Conservation (phyloP, 2,888 invertebrate species). For the Scaptomyza reducta region DNA sequence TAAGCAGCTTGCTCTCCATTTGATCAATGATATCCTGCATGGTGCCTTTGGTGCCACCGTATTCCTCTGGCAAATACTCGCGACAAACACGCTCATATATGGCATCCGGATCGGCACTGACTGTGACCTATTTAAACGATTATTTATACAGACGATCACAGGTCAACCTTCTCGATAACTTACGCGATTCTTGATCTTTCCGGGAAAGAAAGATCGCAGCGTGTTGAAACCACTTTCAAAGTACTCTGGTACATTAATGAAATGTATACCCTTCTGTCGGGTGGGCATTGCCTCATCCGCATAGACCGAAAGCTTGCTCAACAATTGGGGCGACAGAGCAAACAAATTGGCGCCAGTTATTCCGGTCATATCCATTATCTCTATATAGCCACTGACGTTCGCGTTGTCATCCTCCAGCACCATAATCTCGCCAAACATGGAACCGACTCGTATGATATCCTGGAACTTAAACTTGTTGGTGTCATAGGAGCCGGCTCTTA, state of each 20-base stretch:
- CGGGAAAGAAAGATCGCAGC: constrained; percentile 87
- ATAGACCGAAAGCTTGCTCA: constrained; percentile 87
- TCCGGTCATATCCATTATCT: constrained; percentile 86
- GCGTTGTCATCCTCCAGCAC: constrained; percentile 88
- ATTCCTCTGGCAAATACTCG: constrained; percentile 87
- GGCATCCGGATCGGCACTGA: constrained; percentile 86
- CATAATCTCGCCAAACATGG: constrained; percentile 87
- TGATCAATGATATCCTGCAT: constrained; percentile 80
- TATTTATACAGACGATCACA: background rate
- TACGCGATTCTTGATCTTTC: constrained; percentile 87
- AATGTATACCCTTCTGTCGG: constrained; percentile 87
- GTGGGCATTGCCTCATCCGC: constrained; percentile 87
- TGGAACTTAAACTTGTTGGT: constrained; percentile 85
- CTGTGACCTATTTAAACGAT: constrained; percentile 84
- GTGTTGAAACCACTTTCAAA: constrained; percentile 87
- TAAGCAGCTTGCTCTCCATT: constrained; percentile 79
- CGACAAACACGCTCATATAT: constrained; percentile 87
- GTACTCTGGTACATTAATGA: constrained; percentile 86
- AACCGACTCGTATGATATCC: constrained; percentile 86
- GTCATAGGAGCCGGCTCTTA: constrained; percentile 85
- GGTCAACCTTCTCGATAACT: constrained; percentile 53
- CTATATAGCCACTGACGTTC: constrained; percentile 85
- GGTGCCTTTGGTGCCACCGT: constrained; percentile 87
- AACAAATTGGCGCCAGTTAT: constrained; percentile 86
- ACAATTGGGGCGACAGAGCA: constrained; percentile 86